Percentiles rank a stretch among this genome's conserved stretches.
These are phyloP conservation scores for Protosalanx chinensis DNA, from an alignment of 2,797 vertebrate genomes.

Conservation along the genomic window DNA sequence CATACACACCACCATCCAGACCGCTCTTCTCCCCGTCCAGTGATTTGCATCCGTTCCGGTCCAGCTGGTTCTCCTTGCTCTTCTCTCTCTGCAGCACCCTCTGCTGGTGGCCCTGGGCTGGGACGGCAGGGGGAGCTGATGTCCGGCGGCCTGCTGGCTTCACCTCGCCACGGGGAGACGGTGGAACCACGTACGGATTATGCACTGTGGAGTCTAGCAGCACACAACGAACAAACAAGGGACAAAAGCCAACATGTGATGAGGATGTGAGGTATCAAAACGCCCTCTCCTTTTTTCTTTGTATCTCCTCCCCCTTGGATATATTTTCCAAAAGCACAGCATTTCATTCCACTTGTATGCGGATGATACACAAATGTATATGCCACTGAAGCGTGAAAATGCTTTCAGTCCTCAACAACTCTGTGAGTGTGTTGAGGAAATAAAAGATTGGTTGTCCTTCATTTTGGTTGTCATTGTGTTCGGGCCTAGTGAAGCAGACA, in stretches of 20 bases:
- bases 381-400: too few species aligned
- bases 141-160: slow-evolving; percentile 72
- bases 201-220: slow-evolving; percentile 44
- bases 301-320: too few species aligned
- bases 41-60: slow-evolving; percentile 66
- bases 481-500: too few species aligned
- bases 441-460: too few species aligned
- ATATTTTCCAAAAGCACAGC: too few species aligned
- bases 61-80: slow-evolving; percentile 74
- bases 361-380: too few species aligned
- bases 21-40: slow-evolving; percentile 63
- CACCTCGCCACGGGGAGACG: slow-evolving; percentile 60
- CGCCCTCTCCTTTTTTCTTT: too few species aligned
- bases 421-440: too few species aligned
- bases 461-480: too few species aligned
- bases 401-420: too few species aligned
- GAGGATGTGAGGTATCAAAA: background rate
- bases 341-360: too few species aligned
- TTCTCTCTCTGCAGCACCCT: slow-evolving; percentile 74
- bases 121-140: slow-evolving; percentile 70
- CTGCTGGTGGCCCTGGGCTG: slow-evolving; percentile 66
- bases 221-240: background rate
- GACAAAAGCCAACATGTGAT: background rate
- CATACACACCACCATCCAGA: slow-evolving; percentile 71
- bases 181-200: slow-evolving; percentile 44